A percentile compares a stretch with the other conserved stretches of the same genome.
These are phyloP conservation scores for Carcharodon carcharias DNA, from an alignment of 2,797 vertebrate genomes.

Conservation along the genomic window DNA sequence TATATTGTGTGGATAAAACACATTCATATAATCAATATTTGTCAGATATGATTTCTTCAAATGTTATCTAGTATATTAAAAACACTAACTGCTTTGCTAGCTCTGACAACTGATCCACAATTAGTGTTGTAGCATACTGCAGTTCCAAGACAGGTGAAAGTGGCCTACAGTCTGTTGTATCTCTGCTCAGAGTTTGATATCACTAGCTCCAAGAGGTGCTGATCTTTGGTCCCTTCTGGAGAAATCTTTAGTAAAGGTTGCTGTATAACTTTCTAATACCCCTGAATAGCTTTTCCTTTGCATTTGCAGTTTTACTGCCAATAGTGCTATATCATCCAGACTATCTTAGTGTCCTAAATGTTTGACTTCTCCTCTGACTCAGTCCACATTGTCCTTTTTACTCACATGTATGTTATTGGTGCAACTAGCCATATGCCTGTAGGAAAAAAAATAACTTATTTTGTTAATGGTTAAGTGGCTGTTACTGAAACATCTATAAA, in stretches of 20 bases:
- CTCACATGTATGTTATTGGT: not conserved
- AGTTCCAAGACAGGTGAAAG: not conserved
- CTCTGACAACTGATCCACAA: not conserved
- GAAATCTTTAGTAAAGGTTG: not conserved
- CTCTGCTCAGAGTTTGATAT: not conserved
- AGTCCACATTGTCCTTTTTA: not conserved
- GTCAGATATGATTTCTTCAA: not conserved
- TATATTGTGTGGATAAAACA: not conserved
- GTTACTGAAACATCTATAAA: not conserved
- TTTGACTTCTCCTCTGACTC: not conserved
- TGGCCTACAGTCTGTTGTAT: not conserved
- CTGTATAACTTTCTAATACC: not conserved
- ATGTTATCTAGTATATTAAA: not conserved
- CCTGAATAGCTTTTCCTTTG: not conserved
- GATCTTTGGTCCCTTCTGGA: not conserved
- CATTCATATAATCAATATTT: not conserved
- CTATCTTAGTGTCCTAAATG: not conserved
- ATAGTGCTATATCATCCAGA: not conserved
- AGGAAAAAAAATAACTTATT: not conserved
- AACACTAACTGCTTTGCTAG: not conserved
- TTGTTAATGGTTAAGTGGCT: not conserved
- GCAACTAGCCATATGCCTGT: not conserved
- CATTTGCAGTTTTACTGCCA: not conserved
- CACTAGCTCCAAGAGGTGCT: not conserved
- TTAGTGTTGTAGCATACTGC: not conserved